phyloP scores from a whole-genome alignment of 2,888 invertebrate species.

The Laspeyria flexula region DNA sequence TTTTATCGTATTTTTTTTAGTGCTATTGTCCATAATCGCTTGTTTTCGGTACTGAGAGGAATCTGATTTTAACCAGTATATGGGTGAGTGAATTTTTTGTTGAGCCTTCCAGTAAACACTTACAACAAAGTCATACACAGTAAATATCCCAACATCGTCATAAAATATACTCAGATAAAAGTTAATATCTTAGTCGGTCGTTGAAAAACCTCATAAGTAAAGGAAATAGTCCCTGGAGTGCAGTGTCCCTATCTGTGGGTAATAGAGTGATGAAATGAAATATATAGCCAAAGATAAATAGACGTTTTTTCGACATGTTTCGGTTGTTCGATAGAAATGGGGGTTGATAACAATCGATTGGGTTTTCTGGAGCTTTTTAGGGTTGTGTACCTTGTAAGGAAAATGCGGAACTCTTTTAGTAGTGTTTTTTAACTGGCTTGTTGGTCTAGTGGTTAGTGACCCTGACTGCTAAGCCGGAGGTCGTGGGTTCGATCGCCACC shows the following conservation, averaged over 20 bases:
- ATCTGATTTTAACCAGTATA: too few relatives aligned
- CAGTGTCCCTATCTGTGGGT: slow-evolving; percentile 47
- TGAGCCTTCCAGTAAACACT: too few relatives aligned
- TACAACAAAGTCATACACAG: not conserved
- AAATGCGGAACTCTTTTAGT: too few relatives aligned
- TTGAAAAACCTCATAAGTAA: slow-evolving; percentile 33
- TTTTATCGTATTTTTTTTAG: too few relatives aligned
- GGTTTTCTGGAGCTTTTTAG: not conserved
- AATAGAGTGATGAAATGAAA: slow-evolving; percentile 48
- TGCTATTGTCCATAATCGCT: too few relatives aligned
- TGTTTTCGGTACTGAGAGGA: too few relatives aligned
- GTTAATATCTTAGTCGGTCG: slow-evolving; percentile 21
- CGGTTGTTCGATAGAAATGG: slow-evolving; percentile 44
- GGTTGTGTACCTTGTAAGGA: not conserved
- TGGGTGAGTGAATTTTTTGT: too few relatives aligned
- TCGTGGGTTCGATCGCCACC: too few relatives aligned
- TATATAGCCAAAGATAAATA: slow-evolving; percentile 58
- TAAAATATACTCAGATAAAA: slow-evolving; percentile 34
- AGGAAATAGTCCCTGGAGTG: slow-evolving; percentile 58
- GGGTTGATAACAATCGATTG: slow-evolving; percentile 4
- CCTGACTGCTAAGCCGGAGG: too few relatives aligned
- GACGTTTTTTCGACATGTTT: slow-evolving; percentile 40
- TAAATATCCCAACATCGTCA: slow-evolving; percentile 6
- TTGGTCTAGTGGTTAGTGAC: too few relatives aligned
- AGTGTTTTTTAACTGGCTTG: too few relatives aligned